Evolutionary conservation across 1,140 invertebrate species (phyloP), one percentile per base, ranked within the genome.

Genomic region (Batillaria attramentaria): DNA sequence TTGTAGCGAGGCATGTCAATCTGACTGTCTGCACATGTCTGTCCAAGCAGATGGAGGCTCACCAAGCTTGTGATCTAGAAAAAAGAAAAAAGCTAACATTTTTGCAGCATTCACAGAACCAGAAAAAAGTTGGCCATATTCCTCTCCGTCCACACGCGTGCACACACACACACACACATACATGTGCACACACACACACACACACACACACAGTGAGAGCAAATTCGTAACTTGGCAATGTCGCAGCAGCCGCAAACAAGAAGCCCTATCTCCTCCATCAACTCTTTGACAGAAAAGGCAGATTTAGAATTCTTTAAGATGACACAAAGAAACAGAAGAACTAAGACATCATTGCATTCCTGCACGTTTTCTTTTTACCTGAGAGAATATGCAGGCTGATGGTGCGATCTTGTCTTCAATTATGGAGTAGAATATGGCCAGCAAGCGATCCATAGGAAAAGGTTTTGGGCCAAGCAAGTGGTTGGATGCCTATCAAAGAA

Each of bases 371-470:
- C n/a, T n/a, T n/a, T n/a, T n/a, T 82, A 92, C 91, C 86, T 91
- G 85, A 82, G 90, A 87, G 83, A 90, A 92, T 28, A 98, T 91
- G 90, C 95, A 95, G 79, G 95, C 95, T 79, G 96, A 96, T 24
- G 97, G 93, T 39, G 95, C 94, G 41, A 97, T 94, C 87, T 94
- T 95, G 68, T 96, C 95, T 68, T 96, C 95, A 24, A 96, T 91
- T 84, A 98, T 97, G 1, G 95, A 94, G 91, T 97, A 97, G 91
- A 98, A 98, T 84, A 98, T 98, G 3, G 96, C 95, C 70, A 98
- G 89, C 84, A 98, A 91, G 75, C 97, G 92, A 87, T 97, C 95
- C 28, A 98, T 91, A 1, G 94, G 94, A 87, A 98, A 98, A 0
- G 93, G 91, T 89, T 95, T 95, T 0, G 96, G 96, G 0, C 95